Evolutionary conservation across 2,113 vertebrate species (phyloP).

Genomic region (Hippocampus guttulatus): DNA sequence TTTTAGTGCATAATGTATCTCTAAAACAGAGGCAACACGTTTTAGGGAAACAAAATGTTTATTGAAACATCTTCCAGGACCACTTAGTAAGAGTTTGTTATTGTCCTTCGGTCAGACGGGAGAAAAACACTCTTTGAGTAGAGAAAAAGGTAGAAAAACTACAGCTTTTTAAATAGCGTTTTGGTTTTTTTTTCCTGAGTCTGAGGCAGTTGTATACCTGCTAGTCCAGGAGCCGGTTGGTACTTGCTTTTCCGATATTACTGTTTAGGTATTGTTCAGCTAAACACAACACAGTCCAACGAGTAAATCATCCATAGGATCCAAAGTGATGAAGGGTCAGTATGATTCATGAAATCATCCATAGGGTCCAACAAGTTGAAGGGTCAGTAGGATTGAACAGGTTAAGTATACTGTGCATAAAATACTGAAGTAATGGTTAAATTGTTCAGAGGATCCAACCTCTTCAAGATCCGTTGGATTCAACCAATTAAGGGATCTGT

Average conservation of each 20-base stretch:
- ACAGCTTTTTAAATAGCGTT: not conserved
- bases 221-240: not conserved
- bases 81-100: constrained; percentile 52
- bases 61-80: constrained; percentile 56
- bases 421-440: not conserved
- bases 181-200: not conserved
- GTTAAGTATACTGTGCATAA: not conserved
- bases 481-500: not conserved
- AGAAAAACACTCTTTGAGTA: constrained; percentile 15
- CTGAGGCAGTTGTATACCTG: not conserved
- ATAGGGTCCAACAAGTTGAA: not conserved
- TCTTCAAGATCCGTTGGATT: too few relatives aligned
- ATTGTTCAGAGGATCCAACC: not conserved
- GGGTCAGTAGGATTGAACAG: not conserved
- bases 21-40: constrained; percentile 33
- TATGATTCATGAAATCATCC: not conserved
- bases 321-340: not conserved
- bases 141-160: not conserved
- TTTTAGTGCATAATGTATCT: constrained; percentile 31
- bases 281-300: not conserved
- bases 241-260: not conserved
- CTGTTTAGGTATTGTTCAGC: not conserved
- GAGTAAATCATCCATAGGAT: not conserved
- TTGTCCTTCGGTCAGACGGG: constrained; percentile 34
- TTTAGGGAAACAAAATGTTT: constrained; percentile 51